Base-by-base conservation (phyloP, 2,113 vertebrate species). In the Crotophaga sulcirostris region DNA sequence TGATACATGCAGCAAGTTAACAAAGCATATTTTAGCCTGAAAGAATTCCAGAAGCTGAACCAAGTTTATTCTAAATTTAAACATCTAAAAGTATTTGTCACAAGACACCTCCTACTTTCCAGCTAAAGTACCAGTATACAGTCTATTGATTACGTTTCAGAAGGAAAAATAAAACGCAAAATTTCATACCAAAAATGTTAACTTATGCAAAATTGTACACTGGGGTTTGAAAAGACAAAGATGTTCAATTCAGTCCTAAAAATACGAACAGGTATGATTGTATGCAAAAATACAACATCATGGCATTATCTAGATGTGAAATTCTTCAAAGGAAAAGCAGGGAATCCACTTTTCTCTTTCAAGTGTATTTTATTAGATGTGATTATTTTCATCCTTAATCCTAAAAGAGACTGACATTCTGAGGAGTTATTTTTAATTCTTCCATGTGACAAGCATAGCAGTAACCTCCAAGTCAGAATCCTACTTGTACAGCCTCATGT, bases 351-450 rank as follows among this genome's bases (percentile, higher is more conserved):
- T 67, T 68, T 85, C 36, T 63, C n/a, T 90, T 87, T 55, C 47
- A 67, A 77, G 25, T 51, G 5, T 20, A 21, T 68, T 90, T 76
- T 49, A 82, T 29, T 80, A 66, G 33, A 36, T 15, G 17, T 1
- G 4, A 90, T 70, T 93, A 66, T 63, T 93, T 70, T 47, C 8
- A 70, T 60, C 42, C 49, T 73, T 69, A 80, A 66, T 72, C 28
- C 25, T 75, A 55, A 66, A 69, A 0, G 31, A 80, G 59, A 59
- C 0, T 69, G 60, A 66, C 33, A 94, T 73, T 90, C 18, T 15
- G 86, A 70, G 42, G n/a, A 94, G 68, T 42, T 93, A 81, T 90
- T 93, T 96, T 93, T 88, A 93, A 75, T 80, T 56, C 52, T 64
- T 77, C 31, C 67, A 63, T 9, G 49, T 28, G 24, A 90, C 63